Evolutionary conservation across 2,888 invertebrate species (phyloP).

Genomic region (Aromia moschata): DNA sequence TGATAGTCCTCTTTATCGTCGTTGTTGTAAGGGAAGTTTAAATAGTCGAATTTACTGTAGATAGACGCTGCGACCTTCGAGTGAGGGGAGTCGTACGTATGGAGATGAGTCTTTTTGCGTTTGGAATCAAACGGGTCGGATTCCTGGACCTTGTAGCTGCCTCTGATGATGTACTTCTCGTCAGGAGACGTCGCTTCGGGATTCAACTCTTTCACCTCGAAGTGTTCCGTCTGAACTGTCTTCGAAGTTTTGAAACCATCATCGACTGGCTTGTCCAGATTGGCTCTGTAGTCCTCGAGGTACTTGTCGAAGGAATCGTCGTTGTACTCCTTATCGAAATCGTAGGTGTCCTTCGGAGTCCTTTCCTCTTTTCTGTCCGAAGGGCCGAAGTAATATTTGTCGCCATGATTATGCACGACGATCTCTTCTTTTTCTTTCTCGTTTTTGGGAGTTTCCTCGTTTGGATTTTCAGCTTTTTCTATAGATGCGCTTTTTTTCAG

Average conservation of each 20-base stretch:
- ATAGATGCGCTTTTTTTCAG: too few species aligned
- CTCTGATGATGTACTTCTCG: slow-evolving; percentile 26
- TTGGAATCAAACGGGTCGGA: slow-evolving; percentile 37
- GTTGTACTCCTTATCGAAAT: slow-evolving; percentile 33
- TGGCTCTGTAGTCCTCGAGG: slow-evolving; percentile 36
- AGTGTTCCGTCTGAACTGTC: slow-evolving; percentile 39
- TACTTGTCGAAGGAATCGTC: slow-evolving; percentile 48
- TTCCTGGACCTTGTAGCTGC: slow-evolving; percentile 40
- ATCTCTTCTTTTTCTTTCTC: background rate
- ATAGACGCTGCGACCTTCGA: slow-evolving; percentile 35
- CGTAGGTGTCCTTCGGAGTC: slow-evolving; percentile 42
- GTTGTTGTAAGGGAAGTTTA: slow-evolving; percentile 1
- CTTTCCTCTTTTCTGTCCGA: slow-evolving; percentile 47
- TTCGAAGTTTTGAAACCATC: slow-evolving; percentile 37
- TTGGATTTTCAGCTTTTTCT: background rate
- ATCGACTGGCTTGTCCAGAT: background rate
- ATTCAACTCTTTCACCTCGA: slow-evolving; percentile 32
- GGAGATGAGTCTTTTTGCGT: slow-evolving; percentile 28
- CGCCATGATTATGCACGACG: slow-evolving; percentile 24
- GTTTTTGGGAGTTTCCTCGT: background rate
- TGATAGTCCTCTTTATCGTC: background rate
- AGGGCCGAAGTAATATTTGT: background rate
- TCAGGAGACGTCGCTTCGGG: slow-evolving; percentile 24
- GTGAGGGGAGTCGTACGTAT: slow-evolving; percentile 34
- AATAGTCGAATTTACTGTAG: slow-evolving; percentile 29